These are phyloP conservation scores for Gulo gulo DNA, from an alignment of 2,113 vertebrate genomes.

Conservation along the genomic window DNA sequence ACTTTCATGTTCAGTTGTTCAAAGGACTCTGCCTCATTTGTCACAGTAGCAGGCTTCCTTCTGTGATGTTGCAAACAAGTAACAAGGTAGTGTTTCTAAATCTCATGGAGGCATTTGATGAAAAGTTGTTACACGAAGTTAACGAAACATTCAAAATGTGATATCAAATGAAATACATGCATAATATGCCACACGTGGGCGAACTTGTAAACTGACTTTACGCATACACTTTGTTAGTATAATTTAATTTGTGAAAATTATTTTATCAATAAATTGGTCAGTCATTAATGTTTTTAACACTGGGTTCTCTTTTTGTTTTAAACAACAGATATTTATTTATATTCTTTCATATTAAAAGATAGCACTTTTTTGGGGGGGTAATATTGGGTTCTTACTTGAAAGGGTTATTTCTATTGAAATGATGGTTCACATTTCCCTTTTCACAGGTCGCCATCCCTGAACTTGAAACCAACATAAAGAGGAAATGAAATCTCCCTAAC, in stretches of 20 bases:
- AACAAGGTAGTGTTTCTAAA: neutral
- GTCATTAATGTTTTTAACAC: neutral
- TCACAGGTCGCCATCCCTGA: neutral
- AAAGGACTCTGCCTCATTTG: neutral
- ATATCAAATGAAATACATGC: neutral
- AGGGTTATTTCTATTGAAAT: neutral
- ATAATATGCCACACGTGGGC: neutral
- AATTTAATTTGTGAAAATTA: neutral
- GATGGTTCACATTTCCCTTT: neutral
- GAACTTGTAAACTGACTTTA: neutral
- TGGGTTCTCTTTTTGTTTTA: neutral
- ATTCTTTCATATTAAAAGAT: neutral
- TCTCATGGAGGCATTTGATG: neutral
- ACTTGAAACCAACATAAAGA: neutral
- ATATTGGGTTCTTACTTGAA: neutral
- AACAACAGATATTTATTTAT: neutral
- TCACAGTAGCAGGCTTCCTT: neutral
- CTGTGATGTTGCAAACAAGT: neutral
- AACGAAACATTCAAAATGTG: neutral
- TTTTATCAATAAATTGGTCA: neutral
- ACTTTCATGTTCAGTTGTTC: neutral
- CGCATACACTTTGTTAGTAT: neutral
- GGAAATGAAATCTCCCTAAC: neutral
- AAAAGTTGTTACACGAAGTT: neutral
- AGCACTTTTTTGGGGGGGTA: neutral